Conservation (phyloP, 2,113 vertebrate genomes). For the Charina bottae region DNA sequence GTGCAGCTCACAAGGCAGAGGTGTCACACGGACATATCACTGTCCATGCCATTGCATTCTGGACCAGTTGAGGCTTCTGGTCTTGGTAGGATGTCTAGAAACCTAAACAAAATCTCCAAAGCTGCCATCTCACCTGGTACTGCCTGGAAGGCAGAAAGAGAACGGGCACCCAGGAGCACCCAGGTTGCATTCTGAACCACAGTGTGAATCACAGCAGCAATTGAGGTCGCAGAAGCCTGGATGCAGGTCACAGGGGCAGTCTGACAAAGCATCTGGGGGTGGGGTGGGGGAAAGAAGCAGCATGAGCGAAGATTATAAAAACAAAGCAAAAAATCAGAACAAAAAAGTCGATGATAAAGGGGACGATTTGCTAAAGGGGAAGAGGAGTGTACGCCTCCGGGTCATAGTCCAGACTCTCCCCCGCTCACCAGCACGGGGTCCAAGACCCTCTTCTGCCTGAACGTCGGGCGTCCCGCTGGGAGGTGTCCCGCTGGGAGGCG, state of each 20-base stretch:
- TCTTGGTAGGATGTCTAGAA: background rate
- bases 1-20: background rate
- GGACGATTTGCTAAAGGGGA: background rate
- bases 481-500: background rate
- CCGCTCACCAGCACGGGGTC: background rate
- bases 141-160: conserved; percentile 35
- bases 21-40: background rate
- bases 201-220: conserved; percentile 35
- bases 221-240: conserved; percentile 31
- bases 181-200: background rate
- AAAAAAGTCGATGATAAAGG: background rate
- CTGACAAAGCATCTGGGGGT: background rate
- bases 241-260: conserved; percentile 27
- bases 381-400: background rate
- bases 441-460: background rate
- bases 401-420: background rate
- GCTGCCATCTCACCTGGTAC: conserved; percentile 11
- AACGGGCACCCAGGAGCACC: conserved; percentile 11
- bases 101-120: background rate
- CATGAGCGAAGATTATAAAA: background rate
- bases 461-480: background rate
- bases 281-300: too few relatives aligned
- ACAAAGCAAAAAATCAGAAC: background rate
- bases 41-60: background rate
- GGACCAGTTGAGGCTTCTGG: background rate